Base-by-base conservation (phyloP, 2,888 invertebrate genomes). In the Drosophila picticornis region DNA sequence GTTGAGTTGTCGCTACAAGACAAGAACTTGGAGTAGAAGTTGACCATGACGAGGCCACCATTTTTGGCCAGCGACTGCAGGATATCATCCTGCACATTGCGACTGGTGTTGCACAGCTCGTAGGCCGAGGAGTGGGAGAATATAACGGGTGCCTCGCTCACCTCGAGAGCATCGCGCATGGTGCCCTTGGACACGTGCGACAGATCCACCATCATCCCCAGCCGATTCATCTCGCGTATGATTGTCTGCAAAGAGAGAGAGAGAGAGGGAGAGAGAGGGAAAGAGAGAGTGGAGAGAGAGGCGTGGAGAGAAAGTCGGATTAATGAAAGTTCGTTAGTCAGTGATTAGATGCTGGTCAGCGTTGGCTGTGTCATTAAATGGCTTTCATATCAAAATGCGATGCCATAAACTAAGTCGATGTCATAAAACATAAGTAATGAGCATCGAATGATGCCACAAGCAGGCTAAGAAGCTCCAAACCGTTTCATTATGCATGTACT, bases 91-190 rank as follows among this genome's bases (percentile, higher is more conserved):
- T 96, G 96, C 29, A 97, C 97, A 93, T 97, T 97, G 72, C 97
- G 94, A 65, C 96, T 96, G 43, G 96, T 96, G 91, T 97, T 96
- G 94, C 97, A 97, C 6, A 97, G 94, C 31, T 96, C 95, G 89
- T 96, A 96, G 52, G 97, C 97, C 3, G 96, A 96, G 13, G 97
- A 97, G 92, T 97, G 97, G 52, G 97, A 97, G 94, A 97, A 97
- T 80, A 97, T 96, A 80, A 97, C 96, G 22, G 97, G 97, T 19
- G 97, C 97, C 89, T 96, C 95, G 38, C 96, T 96, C 72, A 95
- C 95, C 32, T 95, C 95, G 50, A 98, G 93, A 27, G 96, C 96
- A 91, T 96, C 97, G 56, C 95, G 94, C 97, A 97, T 97, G 32
- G 97, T 97, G 63, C 95, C 95, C 48, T 95, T 95, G 9, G 97